Percentiles rank a stretch among this genome's conserved stretches.
These are phyloP conservation scores for Lasioglossum malachurum DNA, from an alignment of 2,888 invertebrate genomes.

Conservation along the genomic window DNA sequence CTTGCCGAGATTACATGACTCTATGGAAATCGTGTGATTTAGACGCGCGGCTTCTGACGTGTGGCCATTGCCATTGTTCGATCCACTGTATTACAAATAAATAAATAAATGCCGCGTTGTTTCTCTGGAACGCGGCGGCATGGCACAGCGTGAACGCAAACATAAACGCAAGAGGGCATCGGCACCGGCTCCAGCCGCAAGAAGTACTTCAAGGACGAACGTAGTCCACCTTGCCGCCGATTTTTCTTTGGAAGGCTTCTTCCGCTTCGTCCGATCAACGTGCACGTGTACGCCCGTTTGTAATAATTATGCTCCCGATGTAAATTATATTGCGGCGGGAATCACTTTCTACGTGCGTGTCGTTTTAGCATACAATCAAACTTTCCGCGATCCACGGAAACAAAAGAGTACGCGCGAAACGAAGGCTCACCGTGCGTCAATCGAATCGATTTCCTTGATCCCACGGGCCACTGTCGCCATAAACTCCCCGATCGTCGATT, in stretches of 20 bases:
- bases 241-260: slow-evolving; percentile 13
- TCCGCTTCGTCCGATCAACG: neutral
- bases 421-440: neutral
- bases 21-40: neutral
- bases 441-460: neutral
- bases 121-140: neutral
- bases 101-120: neutral
- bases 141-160: neutral
- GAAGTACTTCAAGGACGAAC: slow-evolving; percentile 33
- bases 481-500: neutral
- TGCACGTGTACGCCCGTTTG: too few relatives aligned
- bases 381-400: neutral
- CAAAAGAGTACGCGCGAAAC: neutral
- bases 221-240: slow-evolving; percentile 40
- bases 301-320: neutral
- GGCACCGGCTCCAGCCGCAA: neutral
- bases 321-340: neutral
- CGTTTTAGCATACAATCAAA: neutral
- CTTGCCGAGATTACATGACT: neutral
- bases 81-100: neutral
- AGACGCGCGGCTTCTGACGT: neutral
- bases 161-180: slow-evolving; percentile 16
- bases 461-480: neutral
- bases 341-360: neutral
- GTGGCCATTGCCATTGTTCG: neutral